Evolutionary conservation across 2,113 vertebrate species (phyloP).

Genomic region (Aptenodytes forsteri): DNA sequence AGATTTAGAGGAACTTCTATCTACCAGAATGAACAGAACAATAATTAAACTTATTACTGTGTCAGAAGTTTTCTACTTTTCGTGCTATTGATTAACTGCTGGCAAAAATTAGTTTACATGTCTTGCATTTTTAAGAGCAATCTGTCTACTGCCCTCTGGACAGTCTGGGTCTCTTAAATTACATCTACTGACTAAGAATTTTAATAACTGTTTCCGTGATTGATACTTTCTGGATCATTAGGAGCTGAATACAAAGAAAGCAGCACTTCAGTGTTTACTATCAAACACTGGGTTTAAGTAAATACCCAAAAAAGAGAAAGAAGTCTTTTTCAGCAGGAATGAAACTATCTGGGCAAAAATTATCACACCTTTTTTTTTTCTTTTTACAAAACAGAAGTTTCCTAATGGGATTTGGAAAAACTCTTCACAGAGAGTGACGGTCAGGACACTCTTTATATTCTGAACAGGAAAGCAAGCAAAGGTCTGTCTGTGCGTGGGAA

Average conservation of each 20-base stretch:
- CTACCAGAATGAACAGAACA: neutral
- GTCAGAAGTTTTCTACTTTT: slow-evolving; percentile 10
- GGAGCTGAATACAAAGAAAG: neutral
- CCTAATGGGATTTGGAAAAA: neutral
- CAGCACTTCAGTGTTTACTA: neutral
- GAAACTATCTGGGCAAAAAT: neutral
- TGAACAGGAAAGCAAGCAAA: neutral
- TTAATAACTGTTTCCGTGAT: slow-evolving; percentile 37
- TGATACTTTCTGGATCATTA: neutral
- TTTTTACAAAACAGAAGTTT: neutral
- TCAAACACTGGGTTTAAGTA: neutral
- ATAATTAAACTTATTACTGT: neutral
- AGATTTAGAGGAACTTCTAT: neutral
- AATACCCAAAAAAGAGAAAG: neutral
- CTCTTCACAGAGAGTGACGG: neutral
- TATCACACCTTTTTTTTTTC: neutral
- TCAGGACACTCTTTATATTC: neutral
- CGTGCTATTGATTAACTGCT: slow-evolving; percentile 22
- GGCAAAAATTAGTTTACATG: neutral
- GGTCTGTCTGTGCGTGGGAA: neutral
- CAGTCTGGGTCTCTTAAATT: slow-evolving; percentile 16
- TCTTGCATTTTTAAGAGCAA: neutral
- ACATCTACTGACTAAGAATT: slow-evolving; percentile 37
- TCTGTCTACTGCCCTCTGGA: neutral
- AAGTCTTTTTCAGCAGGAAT: neutral